phyloP scores from a whole-genome alignment of 2,113 vertebrate genomes.

The Pteropus alecto region DNA sequence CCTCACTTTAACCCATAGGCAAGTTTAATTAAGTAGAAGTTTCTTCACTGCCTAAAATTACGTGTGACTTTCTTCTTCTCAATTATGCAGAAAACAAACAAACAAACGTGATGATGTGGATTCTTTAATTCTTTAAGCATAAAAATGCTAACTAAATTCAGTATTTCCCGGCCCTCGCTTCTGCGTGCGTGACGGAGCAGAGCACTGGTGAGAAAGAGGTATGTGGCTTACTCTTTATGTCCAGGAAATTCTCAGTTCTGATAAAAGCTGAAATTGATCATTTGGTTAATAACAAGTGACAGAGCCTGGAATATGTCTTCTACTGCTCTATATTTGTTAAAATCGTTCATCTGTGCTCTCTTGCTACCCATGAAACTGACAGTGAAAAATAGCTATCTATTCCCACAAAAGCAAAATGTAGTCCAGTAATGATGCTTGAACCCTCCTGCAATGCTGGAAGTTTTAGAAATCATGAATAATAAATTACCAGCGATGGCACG shows the following conservation, averaged over 20 bases:
- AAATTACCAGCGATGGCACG: background rate
- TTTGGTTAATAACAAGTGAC: background rate
- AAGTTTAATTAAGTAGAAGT: background rate
- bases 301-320: background rate
- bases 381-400: slow-evolving; percentile 43
- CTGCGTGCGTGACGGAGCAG: background rate
- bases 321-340: background rate
- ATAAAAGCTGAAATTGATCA: background rate
- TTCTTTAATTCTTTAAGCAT: background rate
- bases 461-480: slow-evolving; percentile 58
- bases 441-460: background rate
- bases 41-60: background rate
- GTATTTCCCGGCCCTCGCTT: background rate
- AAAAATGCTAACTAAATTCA: background rate
- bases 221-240: background rate
- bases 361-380: slow-evolving; percentile 33
- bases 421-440: background rate
- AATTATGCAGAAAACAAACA: background rate
- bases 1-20: background rate
- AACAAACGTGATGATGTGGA: background rate
- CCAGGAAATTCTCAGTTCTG: slow-evolving; percentile 1
- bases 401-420: slow-evolving; percentile 32
- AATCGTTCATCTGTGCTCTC: slow-evolving; percentile 33
- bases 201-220: background rate
- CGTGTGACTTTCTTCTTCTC: background rate